phyloP scores from a whole-genome alignment of 2,797 vertebrate genomes.

The Danionella dracula region DNA sequence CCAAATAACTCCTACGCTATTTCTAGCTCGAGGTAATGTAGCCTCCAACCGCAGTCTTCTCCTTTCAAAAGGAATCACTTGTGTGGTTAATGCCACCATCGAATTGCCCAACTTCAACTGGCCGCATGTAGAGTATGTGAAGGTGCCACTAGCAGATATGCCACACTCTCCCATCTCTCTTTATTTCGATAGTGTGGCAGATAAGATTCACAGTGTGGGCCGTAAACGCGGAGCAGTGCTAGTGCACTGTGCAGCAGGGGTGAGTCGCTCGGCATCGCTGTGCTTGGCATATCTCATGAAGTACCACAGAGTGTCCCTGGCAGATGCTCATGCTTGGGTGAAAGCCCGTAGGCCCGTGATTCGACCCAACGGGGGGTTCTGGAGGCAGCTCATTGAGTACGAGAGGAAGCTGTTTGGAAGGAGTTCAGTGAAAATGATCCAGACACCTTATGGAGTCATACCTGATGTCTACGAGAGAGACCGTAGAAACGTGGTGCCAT shows the following conservation, averaged over 20 bases:
- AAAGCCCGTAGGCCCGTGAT: slow-evolving; percentile 90
- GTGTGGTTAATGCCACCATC: slow-evolving; percentile 93
- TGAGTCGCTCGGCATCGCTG: slow-evolving; percentile 92
- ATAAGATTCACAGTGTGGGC: slow-evolving; percentile 93
- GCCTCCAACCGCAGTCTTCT: slow-evolving; percentile 93
- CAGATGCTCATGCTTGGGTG: slow-evolving; percentile 94
- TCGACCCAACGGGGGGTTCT: slow-evolving; percentile 94
- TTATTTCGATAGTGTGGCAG: slow-evolving; percentile 93
- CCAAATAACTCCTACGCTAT: slow-evolving; percentile 91
- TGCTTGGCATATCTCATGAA: slow-evolving; percentile 98
- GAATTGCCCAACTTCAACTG: slow-evolving; percentile 97
- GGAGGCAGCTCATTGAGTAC: slow-evolving; percentile 94
- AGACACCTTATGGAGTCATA: slow-evolving; percentile 89
- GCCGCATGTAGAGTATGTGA: slow-evolving; percentile 94
- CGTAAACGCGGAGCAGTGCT: slow-evolving; percentile 87
- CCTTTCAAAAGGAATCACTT: slow-evolving; percentile 91
- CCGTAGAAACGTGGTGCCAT: slow-evolving; percentile 86
- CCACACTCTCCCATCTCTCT: slow-evolving; percentile 91
- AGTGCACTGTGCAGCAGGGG: slow-evolving; percentile 92
- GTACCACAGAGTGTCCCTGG: slow-evolving; percentile 86
- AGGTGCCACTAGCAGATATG: slow-evolving; percentile 92
- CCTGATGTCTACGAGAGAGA: slow-evolving; percentile 92
- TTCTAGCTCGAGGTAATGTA: slow-evolving; percentile 90
- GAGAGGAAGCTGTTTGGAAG: slow-evolving; percentile 94
- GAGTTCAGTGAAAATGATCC: slow-evolving; percentile 94